phyloP scores from a whole-genome alignment of 2,113 vertebrate genomes.

The Pedionomus torquatus region DNA sequence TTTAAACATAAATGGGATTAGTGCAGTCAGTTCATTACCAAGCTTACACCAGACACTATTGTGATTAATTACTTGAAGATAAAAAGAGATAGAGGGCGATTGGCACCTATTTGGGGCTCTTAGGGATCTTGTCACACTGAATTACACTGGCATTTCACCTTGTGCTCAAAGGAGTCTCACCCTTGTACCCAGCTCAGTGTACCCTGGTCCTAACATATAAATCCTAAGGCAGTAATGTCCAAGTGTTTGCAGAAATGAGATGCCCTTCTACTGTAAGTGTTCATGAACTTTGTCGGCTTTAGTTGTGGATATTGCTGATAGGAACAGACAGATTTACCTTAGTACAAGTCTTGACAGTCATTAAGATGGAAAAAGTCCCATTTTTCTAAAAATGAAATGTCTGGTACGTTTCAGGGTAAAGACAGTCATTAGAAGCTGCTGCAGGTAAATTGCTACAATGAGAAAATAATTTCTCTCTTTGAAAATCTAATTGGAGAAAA shows the following conservation, averaged over 20 bases:
- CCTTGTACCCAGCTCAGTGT: neutral
- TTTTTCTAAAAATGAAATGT: neutral
- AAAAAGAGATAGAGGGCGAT: neutral
- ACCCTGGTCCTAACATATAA: neutral
- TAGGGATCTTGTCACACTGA: neutral
- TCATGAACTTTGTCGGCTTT: neutral
- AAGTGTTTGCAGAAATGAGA: neutral
- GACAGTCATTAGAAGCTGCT: neutral
- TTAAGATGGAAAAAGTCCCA: rapidly evolving
- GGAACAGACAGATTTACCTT: neutral
- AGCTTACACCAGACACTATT: neutral
- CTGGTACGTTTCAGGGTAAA: neutral
- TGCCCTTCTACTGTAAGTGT: neutral
- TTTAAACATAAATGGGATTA: neutral
- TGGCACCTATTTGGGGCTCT: neutral
- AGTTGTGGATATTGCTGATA: neutral
- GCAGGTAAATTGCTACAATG: neutral
- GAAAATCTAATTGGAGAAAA: neutral
- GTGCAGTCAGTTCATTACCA: neutral
- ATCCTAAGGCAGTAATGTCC: neutral
- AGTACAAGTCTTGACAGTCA: neutral
- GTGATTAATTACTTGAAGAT: neutral
- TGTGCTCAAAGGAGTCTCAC: neutral
- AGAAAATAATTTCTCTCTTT: neutral
- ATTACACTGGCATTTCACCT: neutral